Percentiles rank a stretch among this genome's conserved stretches.
phyloP scores from a whole-genome alignment of 2,797 vertebrate genomes.

The Hippocampus kuda region DNA sequence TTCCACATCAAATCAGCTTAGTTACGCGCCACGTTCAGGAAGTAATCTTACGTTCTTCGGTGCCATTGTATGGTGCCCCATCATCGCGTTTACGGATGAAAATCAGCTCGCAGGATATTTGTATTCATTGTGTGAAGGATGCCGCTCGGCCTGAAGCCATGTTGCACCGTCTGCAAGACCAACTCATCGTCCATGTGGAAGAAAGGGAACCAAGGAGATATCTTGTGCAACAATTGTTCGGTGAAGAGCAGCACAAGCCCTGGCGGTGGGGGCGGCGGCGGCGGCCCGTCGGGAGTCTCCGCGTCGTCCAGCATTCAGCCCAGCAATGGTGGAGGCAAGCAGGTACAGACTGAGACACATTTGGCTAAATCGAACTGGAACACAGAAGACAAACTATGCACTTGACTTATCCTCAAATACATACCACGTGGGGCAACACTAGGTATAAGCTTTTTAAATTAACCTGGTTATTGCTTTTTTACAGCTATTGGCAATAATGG shows the following conservation, averaged over 20 bases:
- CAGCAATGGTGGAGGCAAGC: constrained; percentile 76
- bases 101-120: constrained; percentile 10
- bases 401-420: background rate
- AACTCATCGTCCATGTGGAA: constrained; percentile 97
- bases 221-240: constrained; percentile 89
- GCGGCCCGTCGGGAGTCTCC: constrained; percentile 60
- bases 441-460: no score
- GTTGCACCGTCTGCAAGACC: constrained; percentile 86
- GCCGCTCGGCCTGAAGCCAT: constrained; percentile 91
- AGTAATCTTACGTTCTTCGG: background rate
- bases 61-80: background rate
- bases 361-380: background rate
- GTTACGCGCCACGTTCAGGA: background rate
- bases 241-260: constrained; percentile 57
- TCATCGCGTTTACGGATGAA: background rate
- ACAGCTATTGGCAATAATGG: no score
- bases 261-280: constrained; percentile 33
- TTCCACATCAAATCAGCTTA: background rate
- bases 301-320: constrained; percentile 68
- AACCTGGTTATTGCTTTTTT: no score
- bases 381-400: no score
- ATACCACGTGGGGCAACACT: no score
- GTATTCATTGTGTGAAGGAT: constrained; percentile 56
- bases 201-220: constrained; percentile 88
- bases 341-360: constrained; percentile 57